These are phyloP conservation scores for Drosophila anomelani DNA, from an alignment of 2,888 invertebrate genomes.

Conservation along the genomic window DNA sequence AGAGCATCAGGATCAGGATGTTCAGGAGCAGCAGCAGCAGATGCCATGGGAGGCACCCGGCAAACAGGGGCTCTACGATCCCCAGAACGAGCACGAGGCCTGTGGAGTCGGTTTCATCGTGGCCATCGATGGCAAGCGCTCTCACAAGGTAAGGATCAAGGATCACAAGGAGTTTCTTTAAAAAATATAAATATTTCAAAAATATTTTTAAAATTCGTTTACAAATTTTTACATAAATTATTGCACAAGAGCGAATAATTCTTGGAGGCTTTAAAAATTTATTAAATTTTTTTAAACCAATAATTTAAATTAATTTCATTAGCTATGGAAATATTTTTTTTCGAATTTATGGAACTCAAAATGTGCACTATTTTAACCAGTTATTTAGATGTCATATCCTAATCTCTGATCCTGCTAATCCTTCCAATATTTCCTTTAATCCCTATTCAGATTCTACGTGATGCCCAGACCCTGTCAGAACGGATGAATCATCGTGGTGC, in stretches of 20 bases:
- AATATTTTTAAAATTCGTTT: not conserved
- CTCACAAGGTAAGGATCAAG: slow-evolving; percentile 90
- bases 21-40: slow-evolving; percentile 58
- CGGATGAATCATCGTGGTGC: slow-evolving; percentile 99
- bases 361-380: no score
- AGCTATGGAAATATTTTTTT: no score
- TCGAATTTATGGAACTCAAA: no score
- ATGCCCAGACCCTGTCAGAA: slow-evolving; percentile 97
- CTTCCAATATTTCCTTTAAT: not conserved
- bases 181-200: not conserved
- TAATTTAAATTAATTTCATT: no score
- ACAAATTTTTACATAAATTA: not conserved
- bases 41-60: slow-evolving; percentile 93
- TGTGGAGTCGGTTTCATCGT: slow-evolving; percentile 99
- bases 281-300: no score
- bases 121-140: slow-evolving; percentile 97
- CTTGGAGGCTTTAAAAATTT: not conserved
- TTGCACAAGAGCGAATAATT: not conserved
- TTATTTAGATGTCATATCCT: not conserved
- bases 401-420: not conserved
- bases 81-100: slow-evolving; percentile 97
- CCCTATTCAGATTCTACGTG: slow-evolving; percentile 92
- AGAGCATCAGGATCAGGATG: slow-evolving; percentile 41
- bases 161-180: not conserved
- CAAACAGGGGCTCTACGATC: slow-evolving; percentile 98